Percentiles rank a stretch among this genome's conserved stretches.
phyloP scores from a whole-genome alignment of 2,797 vertebrate genomes.

The Chaetophractus vellerosus region DNA sequence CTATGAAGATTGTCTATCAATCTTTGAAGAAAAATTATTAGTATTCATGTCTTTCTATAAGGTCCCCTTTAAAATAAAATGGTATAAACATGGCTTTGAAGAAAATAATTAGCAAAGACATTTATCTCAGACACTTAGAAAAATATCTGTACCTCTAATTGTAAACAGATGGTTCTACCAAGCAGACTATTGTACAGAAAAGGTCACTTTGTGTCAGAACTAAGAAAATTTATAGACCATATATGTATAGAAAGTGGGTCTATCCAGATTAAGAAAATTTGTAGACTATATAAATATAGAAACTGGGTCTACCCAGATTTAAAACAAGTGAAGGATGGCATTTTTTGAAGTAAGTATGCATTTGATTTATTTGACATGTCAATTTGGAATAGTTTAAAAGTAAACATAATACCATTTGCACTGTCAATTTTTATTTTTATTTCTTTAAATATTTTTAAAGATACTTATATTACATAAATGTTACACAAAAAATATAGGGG shows the following conservation, averaged over 20 bases:
- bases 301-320: no score
- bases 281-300: no score
- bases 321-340: neutral
- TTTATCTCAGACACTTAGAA: neutral
- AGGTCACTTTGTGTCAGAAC: neutral
- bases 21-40: neutral
- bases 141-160: conserved; percentile 28
- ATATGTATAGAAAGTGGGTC: neutral
- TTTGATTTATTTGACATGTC: neutral
- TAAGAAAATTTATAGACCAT: neutral
- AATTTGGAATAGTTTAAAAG: neutral
- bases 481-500: no score
- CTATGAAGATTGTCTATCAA: neutral
- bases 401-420: neutral
- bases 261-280: neutral
- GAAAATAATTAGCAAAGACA: conserved; percentile 49
- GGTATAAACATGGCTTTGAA: neutral
- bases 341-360: neutral
- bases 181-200: conserved; percentile 3
- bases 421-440: conserved; percentile 26
- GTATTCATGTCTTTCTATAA: conserved; percentile 6
- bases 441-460: no score
- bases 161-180: conserved; percentile 11
- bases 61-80: conserved; percentile 23
- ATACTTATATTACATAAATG: no score